Base-by-base conservation (phyloP, 2,113 vertebrate species). In the Electrona antarctica region DNA sequence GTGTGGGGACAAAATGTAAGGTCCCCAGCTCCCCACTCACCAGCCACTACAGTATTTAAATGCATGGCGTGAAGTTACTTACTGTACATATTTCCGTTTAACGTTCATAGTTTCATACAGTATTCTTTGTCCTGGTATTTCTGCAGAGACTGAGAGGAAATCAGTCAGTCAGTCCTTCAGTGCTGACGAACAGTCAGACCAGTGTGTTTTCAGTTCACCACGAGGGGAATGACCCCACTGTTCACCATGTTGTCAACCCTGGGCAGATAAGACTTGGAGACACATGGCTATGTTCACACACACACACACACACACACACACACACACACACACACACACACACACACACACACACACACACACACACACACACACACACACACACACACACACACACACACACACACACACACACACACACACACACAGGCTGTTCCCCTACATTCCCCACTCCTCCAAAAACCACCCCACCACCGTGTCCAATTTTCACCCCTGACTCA, bases 241-340 rank as follows among this genome's bases (percentile, higher is more conserved):
- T 8, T 50, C 8, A 50, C 49, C 11, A 11, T 50, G 11, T 8
- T 50, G 11, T 50, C 49, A 50, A 41, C 33, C 33, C 69, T 66
- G 73, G 64, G 28, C n/a, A 81, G 67, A 85, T 80, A 74, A 69
- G 48, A 74, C 47, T 67, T 51, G 29, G 57, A 75, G 69, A 75
- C 69, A 41, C 73, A 74, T 81, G 85, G 76, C 84, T 86, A 78
- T 76, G 74, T 54, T 62, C 71, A 13, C 51, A 63, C 81, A 69
- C 78, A 80, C 67, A 71, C 68, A 66, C 74, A 46, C 72, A 13
- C 68, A 67, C 81, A 47, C 67, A 74, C 76, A 78, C 71, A 82
- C 64, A 60, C 51, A 10, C 52, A 71, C 81, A 71, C 84, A 62
- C 60, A 6, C 33, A 41, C 33, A 41, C 33, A 41, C 33, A 41